Base-by-base conservation (phyloP, 2,888 invertebrate genomes). In the Geotrupes spiniger region DNA sequence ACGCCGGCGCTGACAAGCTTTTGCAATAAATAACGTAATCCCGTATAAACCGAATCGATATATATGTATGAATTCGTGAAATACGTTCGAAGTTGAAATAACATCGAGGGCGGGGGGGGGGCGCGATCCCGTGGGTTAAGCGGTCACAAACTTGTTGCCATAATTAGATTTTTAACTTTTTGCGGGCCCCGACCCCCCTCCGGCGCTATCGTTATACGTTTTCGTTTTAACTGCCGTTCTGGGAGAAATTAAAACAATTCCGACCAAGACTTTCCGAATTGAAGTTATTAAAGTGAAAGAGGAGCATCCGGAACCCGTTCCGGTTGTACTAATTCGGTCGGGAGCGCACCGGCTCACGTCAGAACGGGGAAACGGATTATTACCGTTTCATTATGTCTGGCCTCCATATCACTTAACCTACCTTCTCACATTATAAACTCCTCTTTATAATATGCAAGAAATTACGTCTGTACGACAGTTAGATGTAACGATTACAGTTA, bases 181-280 rank as follows among this genome's bases (percentile, higher is more conserved):
- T 28, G 12, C 11, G 14, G 10, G 5, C 27, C 14, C 12, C 36
- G 36, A 21, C 25, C 36, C 10, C 10, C 8, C 27, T 26, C 41
- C 42, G 25, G 37, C 44, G 21, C 31, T 21, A 21, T 21, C 43
- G 52, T 51, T 52, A 54, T 56, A 52, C 47, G 46, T 55, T 56
- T 55, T 37, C 52, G 45, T 27, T 57, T 51, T 57, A 57, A 57
- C 51, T 49, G 47, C 51, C 36, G 52, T 41, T 51, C 42, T 44
- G 57, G 54, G 57, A 57, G 49, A 42, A 47, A 57, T 57, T 54
- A 54, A 53, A 47, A 47, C 51, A 48, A 53, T 53, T 57, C 49
- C 28, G 46, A 44, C 36, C 39, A 49, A 53, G 52, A 54, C 51
- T 52, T 51, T 45, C 41, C 39, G 44, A 52, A 54, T 4, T 52